Base-by-base conservation (phyloP, 1,140 invertebrate species). In the Adelges cooleyi region DNA sequence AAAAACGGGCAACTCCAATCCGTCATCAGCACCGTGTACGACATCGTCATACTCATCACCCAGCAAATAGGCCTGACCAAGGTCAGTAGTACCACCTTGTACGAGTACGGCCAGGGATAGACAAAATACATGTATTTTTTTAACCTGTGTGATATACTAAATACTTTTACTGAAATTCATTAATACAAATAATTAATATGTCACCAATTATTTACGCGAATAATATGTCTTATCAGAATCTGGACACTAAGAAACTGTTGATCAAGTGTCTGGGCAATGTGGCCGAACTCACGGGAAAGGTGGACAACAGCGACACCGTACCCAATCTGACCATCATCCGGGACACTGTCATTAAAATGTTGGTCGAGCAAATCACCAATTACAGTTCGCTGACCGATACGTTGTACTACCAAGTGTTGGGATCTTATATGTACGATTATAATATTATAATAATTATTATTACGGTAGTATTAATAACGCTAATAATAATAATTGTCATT, bases 291-390 rank as follows among this genome's bases (percentile, higher is more conserved):
- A 62, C 46, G 42, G 18, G 42, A 20, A 46, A 33, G 20, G 56
- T 62, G 11, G 56, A 62, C 8, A 48, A 48, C 15, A 48, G 56
- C 33, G 56, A 62, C 10, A 62, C 56, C 15, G 46, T 62, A 48
- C 56, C 56, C 11, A 62, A 62, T 62, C 46, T 62, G 22, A 17
- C 38, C 4, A 62, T 62, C 15, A 62, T 62, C n/a, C 56, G 56
- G 15, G 56, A 62, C 33, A 62, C 40, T 0, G 42, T 62, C 4
- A 62, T 62, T 29, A 62, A 62, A 33, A 62, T 18, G 9, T n/a
- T 62, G 8, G 56, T 62, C 4, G 25, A 48, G 15, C 56, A 62
- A 62, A 62, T 62, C 22, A 8, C 44, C 18, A 46, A 62, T 13
- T 48, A 11, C 5, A 62, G 17, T 62, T 29, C 17, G 22, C 11